Percentiles rank a stretch among this genome's conserved stretches.
Evolutionary conservation across 2,888 invertebrate genomes (phyloP).

Genomic region (Latheticus oryzae): DNA sequence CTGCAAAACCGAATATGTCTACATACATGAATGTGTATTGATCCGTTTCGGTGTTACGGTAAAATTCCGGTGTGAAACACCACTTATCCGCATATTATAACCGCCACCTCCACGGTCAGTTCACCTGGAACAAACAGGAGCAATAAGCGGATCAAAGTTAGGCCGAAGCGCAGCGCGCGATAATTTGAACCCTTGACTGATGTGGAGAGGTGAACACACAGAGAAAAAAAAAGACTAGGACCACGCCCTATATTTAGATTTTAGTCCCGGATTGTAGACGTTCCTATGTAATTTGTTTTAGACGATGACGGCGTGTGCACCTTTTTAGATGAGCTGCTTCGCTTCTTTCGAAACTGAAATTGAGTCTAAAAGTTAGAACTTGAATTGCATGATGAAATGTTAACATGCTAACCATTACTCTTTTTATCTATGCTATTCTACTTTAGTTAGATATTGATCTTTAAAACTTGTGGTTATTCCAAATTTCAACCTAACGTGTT

Average conservation of each 20-base stretch:
- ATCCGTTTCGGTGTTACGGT: constrained; percentile 21
- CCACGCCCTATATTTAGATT: constrained; percentile 42
- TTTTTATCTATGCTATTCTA: constrained; percentile 35
- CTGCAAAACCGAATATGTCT: constrained; percentile 22
- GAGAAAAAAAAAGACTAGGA: constrained; percentile 20
- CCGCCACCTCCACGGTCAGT: constrained; percentile 13
- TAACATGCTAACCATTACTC: constrained; percentile 57
- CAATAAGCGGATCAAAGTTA: constrained; percentile 17
- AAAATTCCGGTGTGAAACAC: constrained; percentile 25
- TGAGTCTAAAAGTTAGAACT: constrained; percentile 43
- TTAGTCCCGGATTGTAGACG: constrained; percentile 28
- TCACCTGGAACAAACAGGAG: constrained; percentile 27
- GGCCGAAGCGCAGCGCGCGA: constrained; percentile 23
- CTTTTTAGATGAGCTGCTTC: constrained; percentile 42
- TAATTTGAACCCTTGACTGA: constrained; percentile 32
- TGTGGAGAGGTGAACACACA: constrained; percentile 22
- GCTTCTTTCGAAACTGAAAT: neutral
- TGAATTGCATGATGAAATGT: constrained; percentile 56
- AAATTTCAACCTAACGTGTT: constrained; percentile 29
- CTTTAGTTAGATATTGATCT: constrained; percentile 39
- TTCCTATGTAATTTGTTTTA: constrained; percentile 26
- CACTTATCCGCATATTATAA: constrained; percentile 26
- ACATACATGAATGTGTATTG: constrained; percentile 14
- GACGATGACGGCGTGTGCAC: constrained; percentile 45
- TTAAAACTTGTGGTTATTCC: constrained; percentile 21